Evolutionary conservation across 2,797 vertebrate genomes (phyloP).

Genomic region (Pseudocheirus occidentalis): DNA sequence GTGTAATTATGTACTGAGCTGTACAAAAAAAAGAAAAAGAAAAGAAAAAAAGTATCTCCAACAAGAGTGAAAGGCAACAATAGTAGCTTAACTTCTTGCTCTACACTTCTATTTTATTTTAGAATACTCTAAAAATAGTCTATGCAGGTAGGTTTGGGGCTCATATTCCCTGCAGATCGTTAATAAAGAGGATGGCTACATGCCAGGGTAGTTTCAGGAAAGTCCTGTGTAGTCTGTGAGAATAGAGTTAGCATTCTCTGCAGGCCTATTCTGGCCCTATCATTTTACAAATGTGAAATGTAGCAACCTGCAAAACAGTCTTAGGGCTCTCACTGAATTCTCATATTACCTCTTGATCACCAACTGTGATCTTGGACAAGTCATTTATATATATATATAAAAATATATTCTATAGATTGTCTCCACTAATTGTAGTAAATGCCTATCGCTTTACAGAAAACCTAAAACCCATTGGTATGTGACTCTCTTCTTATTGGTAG

Average conservation of each 20-base stretch:
- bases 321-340: neutral
- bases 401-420: no score
- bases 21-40: conserved; percentile 7
- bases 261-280: neutral
- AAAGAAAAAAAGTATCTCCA: neutral
- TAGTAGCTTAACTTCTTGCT: neutral
- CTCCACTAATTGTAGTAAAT: no score
- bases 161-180: neutral
- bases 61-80: neutral
- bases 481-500: neutral
- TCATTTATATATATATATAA: neutral
- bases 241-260: neutral
- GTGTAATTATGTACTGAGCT: neutral
- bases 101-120: conserved; percentile 17
- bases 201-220: neutral
- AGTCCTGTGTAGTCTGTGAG: neutral
- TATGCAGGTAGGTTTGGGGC: conserved; percentile 8
- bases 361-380: neutral
- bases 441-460: neutral
- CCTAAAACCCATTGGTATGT: neutral
- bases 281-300: neutral
- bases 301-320: neutral
- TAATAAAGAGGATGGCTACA: conserved; percentile 9
- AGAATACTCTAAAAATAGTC: neutral
- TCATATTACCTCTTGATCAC: neutral